Evolutionary conservation across 2,113 vertebrate genomes (phyloP).

Genomic region (Dipodomys ordii): DNA sequence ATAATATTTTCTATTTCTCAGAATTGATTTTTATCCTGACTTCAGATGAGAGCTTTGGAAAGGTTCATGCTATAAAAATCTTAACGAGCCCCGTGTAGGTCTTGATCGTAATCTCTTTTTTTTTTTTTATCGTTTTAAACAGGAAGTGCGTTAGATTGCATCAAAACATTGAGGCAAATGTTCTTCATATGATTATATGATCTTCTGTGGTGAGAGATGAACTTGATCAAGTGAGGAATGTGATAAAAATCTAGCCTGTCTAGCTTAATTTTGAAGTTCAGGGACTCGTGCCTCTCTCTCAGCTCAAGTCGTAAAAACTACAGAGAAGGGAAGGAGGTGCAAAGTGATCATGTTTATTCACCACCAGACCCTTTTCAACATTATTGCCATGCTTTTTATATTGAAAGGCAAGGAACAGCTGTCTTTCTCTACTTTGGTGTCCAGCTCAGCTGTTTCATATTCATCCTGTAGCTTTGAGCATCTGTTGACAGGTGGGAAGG

Average conservation of each 20-base stretch:
- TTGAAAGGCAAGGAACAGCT: conserved; percentile 75
- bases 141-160: conserved; percentile 34
- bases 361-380: conserved; percentile 43
- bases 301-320: conserved; percentile 38
- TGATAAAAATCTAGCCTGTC: conserved; percentile 8
- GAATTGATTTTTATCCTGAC: not conserved
- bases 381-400: conserved; percentile 63
- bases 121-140: conserved; percentile 15
- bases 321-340: conserved; percentile 32
- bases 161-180: conserved; percentile 46
- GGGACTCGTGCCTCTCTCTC: not conserved
- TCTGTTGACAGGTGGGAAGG: conserved; percentile 81
- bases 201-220: not conserved
- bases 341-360: conserved; percentile 45
- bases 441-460: conserved; percentile 77
- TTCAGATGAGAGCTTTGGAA: conserved; percentile 37
- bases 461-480: conserved; percentile 79
- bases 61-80: conserved; percentile 38
- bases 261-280: conserved; percentile 38
- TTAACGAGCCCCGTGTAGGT: not conserved
- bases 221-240: conserved; percentile 53
- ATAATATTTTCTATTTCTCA: not conserved
- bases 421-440: conserved; percentile 62
- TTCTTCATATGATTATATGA: conserved; percentile 49
- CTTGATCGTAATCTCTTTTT: conserved; percentile 11